These are phyloP conservation scores for Dendrophyllia cribrosa DNA, from an alignment of 64 coral and sea anemone genomes.

Conservation along the genomic window DNA sequence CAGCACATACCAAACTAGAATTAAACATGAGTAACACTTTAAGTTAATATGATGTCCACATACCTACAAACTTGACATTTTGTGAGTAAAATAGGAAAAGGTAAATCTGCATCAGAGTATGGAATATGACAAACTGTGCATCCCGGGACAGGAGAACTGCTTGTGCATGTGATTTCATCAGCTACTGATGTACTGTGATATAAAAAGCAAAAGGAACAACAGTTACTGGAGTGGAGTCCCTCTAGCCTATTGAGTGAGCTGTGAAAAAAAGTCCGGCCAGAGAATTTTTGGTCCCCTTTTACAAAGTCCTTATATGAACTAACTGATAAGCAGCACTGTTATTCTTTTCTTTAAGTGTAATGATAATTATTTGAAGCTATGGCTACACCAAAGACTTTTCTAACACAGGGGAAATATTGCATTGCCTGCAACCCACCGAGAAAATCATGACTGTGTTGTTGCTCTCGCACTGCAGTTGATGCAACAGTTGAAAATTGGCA, in stretches of 20 bases:
- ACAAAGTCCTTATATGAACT: too few relatives aligned
- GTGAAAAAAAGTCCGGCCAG: neutral
- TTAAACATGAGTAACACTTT: neutral
- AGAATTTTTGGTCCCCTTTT: too few relatives aligned
- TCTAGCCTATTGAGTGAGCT: neutral
- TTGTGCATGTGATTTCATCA: constrained; percentile 34
- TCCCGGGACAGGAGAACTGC: constrained; percentile 52
- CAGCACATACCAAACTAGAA: neutral
- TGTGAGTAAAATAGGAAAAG: constrained; percentile 82
- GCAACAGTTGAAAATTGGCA: too few relatives aligned
- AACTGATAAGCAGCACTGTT: too few relatives aligned
- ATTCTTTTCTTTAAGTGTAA: too few relatives aligned
- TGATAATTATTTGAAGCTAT: too few relatives aligned
- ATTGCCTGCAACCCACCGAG: too few relatives aligned
- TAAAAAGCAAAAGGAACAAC: neutral
- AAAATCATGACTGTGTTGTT: too few relatives aligned
- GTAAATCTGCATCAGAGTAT: constrained; percentile 84
- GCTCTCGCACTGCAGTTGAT: too few relatives aligned
- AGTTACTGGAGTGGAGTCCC: neutral
- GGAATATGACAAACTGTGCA: constrained; percentile 92
- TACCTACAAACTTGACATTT: constrained; percentile 93
- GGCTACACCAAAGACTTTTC: too few relatives aligned
- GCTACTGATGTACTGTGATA: constrained; percentile 20
- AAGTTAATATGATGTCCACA: neutral
- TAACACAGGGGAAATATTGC: too few relatives aligned